Percentiles rank a stretch among this genome's conserved stretches.
Evolutionary conservation across 1,140 invertebrate species (phyloP).

Genomic region (Drosophila tsacasi): DNA sequence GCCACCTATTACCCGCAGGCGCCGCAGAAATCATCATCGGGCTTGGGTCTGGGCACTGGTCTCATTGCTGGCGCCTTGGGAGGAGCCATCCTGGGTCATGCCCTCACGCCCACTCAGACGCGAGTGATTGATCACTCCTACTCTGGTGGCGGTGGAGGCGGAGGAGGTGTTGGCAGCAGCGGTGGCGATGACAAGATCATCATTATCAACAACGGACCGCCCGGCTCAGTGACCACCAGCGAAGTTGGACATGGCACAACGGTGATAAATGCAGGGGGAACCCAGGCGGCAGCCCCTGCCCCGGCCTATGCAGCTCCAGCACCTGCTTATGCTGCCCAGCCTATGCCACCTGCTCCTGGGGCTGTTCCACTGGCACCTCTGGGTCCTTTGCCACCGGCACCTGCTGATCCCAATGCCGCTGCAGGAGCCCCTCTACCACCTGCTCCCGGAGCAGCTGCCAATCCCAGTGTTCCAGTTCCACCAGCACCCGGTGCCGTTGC

Average conservation of each 20-base stretch:
- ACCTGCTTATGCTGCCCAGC: constrained; percentile 22
- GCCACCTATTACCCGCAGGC: constrained; percentile 76
- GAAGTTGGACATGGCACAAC: constrained; percentile 69
- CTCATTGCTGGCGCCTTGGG: constrained; percentile 76
- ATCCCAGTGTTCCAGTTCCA: constrained; percentile 60
- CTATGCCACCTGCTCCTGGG: constrained; percentile 47
- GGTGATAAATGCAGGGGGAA: constrained; percentile 68
- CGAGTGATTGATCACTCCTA: constrained; percentile 64
- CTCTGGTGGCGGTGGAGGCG: constrained; percentile 49
- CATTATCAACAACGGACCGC: constrained; percentile 82
- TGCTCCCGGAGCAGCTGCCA: constrained; percentile 52
- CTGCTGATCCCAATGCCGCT: constrained; percentile 46
- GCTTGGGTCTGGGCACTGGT: constrained; percentile 75
- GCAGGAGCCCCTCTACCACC: constrained; percentile 81
- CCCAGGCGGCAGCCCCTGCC: constrained; percentile 51
- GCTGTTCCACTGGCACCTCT: neutral
- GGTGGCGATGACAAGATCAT: constrained; percentile 75
- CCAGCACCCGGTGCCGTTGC: constrained; percentile 45
- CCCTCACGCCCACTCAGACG: constrained; percentile 70
- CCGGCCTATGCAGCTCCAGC: constrained; percentile 25
- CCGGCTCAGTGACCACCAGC: constrained; percentile 75
- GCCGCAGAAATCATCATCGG: constrained; percentile 66
- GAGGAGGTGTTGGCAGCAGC: constrained; percentile 22
- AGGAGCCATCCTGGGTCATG: constrained; percentile 76
- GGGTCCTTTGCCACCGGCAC: neutral